Evolutionary conservation across 2,888 invertebrate genomes (phyloP).

Genomic region (Temnothorax ravouxi): DNA sequence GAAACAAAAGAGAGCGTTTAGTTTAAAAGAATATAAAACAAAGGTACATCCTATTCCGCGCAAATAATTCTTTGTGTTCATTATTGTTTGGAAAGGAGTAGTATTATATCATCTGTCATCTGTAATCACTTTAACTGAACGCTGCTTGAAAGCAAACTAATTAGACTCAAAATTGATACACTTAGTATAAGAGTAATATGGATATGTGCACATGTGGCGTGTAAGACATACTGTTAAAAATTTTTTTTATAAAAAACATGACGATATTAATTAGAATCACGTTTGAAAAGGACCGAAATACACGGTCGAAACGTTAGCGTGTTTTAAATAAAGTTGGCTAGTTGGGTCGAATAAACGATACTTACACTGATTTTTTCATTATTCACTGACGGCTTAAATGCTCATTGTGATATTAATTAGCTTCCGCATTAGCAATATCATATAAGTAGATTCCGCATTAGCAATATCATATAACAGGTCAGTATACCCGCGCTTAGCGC

Average conservation of each 20-base stretch:
- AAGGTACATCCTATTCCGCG: not conserved
- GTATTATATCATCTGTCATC: not conserved
- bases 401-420: not conserved
- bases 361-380: too few species aligned
- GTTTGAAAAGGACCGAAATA: too few species aligned
- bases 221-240: not conserved
- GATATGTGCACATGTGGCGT: too few species aligned
- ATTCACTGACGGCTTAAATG: too few species aligned
- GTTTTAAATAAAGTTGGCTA: too few species aligned
- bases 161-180: not conserved
- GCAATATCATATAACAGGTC: not conserved
- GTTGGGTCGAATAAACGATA: too few species aligned
- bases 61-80: conserved; percentile 7
- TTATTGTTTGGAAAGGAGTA: not conserved
- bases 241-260: not conserved
- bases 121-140: not conserved
- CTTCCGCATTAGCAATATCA: not conserved
- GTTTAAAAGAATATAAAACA: not conserved
- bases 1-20: not conserved
- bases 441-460: not conserved
- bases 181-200: not conserved
- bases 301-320: too few species aligned
- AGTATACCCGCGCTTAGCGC: not conserved
- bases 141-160: not conserved
- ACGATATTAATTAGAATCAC: not conserved